A percentile compares a stretch with the other conserved stretches of the same genome.
Conservation (phyloP, 2,797 vertebrate genomes). For the Selene dorsalis region DNA sequence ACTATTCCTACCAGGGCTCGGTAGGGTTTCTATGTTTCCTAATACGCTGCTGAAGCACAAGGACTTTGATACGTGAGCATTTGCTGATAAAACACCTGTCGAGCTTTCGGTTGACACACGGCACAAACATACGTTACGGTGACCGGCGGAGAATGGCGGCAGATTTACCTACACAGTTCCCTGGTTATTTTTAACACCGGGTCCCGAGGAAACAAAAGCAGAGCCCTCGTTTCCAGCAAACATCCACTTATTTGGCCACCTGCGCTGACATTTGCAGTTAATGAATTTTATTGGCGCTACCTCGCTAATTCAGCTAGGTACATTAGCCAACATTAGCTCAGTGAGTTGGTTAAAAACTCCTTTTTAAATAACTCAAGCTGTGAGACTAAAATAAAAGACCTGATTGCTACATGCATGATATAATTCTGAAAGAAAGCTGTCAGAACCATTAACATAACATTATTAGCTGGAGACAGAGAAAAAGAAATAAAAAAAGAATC, state of each 20-base stretch:
- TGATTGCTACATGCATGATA: background rate
- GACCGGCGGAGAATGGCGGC: background rate
- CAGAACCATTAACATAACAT: background rate
- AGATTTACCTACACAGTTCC: constrained; percentile 3
- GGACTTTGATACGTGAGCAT: background rate
- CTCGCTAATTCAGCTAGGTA: background rate
- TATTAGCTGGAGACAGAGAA: background rate
- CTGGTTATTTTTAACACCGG: background rate
- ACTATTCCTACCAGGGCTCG: background rate
- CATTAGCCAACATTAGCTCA: background rate
- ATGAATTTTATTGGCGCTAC: background rate
- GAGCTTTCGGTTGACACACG: background rate
- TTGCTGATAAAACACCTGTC: background rate
- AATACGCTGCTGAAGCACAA: background rate
- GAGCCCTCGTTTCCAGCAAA: background rate
- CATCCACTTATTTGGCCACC: background rate
- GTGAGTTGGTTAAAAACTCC: background rate
- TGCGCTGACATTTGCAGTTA: background rate
- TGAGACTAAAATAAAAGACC: background rate
- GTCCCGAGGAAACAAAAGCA: constrained; percentile 3
- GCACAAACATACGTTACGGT: background rate
- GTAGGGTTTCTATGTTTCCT: background rate
- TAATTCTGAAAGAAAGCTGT: background rate
- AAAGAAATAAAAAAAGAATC: background rate
- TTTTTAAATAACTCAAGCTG: background rate